phyloP scores from a whole-genome alignment of 1,140 invertebrate species.

The Drosophila funebris region DNA sequence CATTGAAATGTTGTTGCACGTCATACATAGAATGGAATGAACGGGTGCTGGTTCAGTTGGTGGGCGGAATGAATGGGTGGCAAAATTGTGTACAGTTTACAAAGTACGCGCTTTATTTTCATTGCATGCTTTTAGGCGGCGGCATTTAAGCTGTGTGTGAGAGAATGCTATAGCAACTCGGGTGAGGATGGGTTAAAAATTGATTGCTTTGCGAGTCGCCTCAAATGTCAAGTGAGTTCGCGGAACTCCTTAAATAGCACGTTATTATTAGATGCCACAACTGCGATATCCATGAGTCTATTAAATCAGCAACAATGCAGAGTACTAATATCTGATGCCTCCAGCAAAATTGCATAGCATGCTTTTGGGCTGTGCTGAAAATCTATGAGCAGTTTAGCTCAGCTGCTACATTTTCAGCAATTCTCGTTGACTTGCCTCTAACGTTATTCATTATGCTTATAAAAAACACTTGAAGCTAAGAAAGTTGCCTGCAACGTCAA shows the following conservation, averaged over 20 bases:
- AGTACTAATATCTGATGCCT: background rate
- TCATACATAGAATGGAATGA: background rate
- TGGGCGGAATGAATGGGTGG: background rate
- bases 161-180: slow-evolving; percentile 20
- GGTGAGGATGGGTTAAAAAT: background rate
- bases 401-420: background rate
- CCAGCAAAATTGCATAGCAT: background rate
- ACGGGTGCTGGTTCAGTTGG: background rate
- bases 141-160: slow-evolving; percentile 39
- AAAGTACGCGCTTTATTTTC: slow-evolving; percentile 10
- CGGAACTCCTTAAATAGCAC: slow-evolving; percentile 5
- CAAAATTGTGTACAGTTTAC: slow-evolving; percentile 21
- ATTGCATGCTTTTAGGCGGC: slow-evolving; percentile 53
- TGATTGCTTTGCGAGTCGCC: slow-evolving; percentile 11
- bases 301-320: background rate
- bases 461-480: slow-evolving; percentile 14
- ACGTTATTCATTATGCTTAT: slow-evolving; percentile 16
- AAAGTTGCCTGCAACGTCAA: slow-evolving; percentile 18
- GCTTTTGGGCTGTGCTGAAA: background rate
- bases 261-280: background rate
- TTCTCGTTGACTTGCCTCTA: slow-evolving; percentile 9
- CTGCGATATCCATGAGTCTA: background rate
- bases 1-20: slow-evolving; percentile 7
- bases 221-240: slow-evolving; percentile 21
- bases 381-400: background rate